Conservation (phyloP, 2,113 vertebrate genomes). For the Etheostoma cragini region DNA sequence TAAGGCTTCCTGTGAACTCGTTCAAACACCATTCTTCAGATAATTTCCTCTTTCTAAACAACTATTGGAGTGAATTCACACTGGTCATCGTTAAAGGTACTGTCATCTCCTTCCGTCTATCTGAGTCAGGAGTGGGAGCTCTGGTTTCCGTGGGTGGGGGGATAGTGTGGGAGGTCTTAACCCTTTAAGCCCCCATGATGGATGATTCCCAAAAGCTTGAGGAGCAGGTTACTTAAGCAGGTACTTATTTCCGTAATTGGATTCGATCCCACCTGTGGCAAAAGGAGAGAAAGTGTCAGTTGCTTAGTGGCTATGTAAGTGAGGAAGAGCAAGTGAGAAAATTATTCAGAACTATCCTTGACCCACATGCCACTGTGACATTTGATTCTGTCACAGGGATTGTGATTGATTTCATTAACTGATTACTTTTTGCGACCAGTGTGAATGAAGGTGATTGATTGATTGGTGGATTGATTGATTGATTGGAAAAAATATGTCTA, state of each 20-base stretch:
- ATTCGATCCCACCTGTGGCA: slow-evolving; percentile 70
- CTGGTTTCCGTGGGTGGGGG: slow-evolving; percentile 2
- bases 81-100: neutral
- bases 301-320: slow-evolving; percentile 6
- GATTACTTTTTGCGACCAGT: neutral
- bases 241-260: slow-evolving; percentile 74
- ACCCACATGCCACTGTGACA: neutral
- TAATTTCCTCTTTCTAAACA: slow-evolving; percentile 3
- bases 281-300: slow-evolving; percentile 21
- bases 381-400: neutral
- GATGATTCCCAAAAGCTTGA: slow-evolving; percentile 49
- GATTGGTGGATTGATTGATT: slow-evolving; percentile 28
- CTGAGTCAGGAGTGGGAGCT: slow-evolving; percentile 35
- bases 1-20: neutral
- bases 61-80: slow-evolving; percentile 21
- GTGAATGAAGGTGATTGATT: slow-evolving; percentile 1
- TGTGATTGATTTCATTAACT: slow-evolving; percentile 9
- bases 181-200: slow-evolving; percentile 51
- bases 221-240: slow-evolving; percentile 70
- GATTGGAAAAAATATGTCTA: neutral
- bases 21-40: neutral
- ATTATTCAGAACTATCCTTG: slow-evolving; percentile 25
- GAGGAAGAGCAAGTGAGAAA: slow-evolving; percentile 7
- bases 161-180: slow-evolving; percentile 44
- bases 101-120: neutral